Evolutionary conservation across 2,888 invertebrate species (phyloP).

Genomic region (Agrotis puta): DNA sequence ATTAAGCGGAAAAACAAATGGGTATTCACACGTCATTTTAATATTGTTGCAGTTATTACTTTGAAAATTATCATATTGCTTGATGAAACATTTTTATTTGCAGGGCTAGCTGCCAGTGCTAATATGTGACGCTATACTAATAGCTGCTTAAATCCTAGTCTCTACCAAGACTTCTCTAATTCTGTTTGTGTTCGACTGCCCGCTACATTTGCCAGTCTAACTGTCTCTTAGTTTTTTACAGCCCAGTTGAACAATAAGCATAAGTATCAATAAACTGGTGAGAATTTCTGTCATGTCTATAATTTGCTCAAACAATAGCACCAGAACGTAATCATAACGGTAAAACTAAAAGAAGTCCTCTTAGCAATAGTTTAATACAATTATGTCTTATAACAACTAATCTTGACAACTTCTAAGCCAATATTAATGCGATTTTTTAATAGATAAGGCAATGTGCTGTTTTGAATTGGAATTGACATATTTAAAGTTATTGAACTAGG

Average conservation of each 20-base stretch:
- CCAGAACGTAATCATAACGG: not conserved
- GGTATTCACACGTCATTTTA: not conserved
- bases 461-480: not conserved
- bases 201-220: not conserved
- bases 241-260: not conserved
- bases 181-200: not conserved
- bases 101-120: not conserved
- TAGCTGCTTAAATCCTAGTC: too few species aligned
- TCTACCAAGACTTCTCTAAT: not conserved
- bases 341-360: conserved; percentile 6
- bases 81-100: not conserved
- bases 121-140: too few species aligned
- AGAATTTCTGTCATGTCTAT: not conserved
- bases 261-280: not conserved
- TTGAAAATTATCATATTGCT: not conserved
- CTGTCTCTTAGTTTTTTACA: not conserved
- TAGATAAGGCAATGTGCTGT: conserved; percentile 7
- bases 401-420: conserved; percentile 8
- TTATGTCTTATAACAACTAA: conserved; percentile 18
- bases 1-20: conserved; percentile 21
- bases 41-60: conserved; percentile 6
- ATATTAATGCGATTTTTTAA: not conserved
- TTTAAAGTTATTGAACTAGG: not conserved
- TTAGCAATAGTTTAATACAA: conserved; percentile 4
- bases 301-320: conserved; percentile 22